Conservation (phyloP, 2,888 invertebrate genomes). For the Harpalus rubripes region DNA sequence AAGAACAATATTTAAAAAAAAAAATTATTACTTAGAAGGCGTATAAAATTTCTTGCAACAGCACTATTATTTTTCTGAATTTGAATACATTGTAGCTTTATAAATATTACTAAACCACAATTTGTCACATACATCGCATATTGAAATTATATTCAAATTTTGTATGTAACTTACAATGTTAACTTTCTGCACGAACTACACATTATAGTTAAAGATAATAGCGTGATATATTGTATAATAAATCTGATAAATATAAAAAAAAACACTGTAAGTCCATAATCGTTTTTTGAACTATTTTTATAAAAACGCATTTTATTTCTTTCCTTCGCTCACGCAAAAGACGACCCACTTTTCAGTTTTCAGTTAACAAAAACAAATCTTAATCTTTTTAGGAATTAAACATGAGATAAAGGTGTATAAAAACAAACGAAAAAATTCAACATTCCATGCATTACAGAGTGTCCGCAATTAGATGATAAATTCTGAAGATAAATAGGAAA, state of each 20-base stretch:
- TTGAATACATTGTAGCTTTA: too few relatives aligned
- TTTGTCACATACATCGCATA: neutral
- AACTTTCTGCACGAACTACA: neutral
- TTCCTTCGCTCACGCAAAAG: constrained; percentile 7
- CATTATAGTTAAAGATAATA: neutral
- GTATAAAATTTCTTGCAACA: too few relatives aligned
- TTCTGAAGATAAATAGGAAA: neutral
- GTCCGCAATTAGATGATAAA: constrained; percentile 36
- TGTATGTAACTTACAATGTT: neutral
- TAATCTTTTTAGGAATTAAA: constrained; percentile 28
- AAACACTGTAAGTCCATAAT: neutral
- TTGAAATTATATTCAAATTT: constrained; percentile 4
- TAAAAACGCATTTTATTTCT: constrained; percentile 12
- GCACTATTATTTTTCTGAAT: too few relatives aligned
- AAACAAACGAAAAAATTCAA: constrained; percentile 28
- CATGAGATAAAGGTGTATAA: constrained; percentile 17
- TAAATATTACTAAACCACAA: too few relatives aligned
- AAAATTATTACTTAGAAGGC: too few relatives aligned
- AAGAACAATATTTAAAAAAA: too few relatives aligned
- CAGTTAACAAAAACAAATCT: constrained; percentile 20
- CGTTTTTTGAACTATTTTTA: neutral
- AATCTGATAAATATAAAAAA: neutral
- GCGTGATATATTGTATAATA: neutral
- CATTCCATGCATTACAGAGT: neutral
- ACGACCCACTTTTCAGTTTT: constrained; percentile 11